Evolutionary conservation across 2,113 vertebrate species (phyloP).

Genomic region (Megaleporinus macrocephalus): DNA sequence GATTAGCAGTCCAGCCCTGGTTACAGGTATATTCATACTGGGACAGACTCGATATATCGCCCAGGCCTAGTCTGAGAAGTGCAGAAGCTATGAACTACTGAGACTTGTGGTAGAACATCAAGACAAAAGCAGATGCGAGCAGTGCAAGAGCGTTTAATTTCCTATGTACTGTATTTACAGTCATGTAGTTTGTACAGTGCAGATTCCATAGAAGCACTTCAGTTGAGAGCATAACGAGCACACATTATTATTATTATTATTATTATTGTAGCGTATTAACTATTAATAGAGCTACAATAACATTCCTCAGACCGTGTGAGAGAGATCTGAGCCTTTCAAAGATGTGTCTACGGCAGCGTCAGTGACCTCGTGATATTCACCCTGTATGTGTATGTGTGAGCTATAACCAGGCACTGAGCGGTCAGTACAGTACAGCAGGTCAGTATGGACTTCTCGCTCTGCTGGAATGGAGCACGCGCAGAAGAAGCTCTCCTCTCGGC

Average conservation of each 20-base stretch:
- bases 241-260: background rate
- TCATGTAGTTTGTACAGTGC: constrained; percentile 31
- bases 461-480: constrained; percentile 36
- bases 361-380: background rate
- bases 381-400: background rate
- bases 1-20: too few relatives aligned
- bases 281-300: background rate
- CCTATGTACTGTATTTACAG: constrained; percentile 37
- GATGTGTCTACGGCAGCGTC: background rate
- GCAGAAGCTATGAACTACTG: too few relatives aligned
- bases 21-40: too few relatives aligned
- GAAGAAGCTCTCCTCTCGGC: constrained; percentile 26
- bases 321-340: background rate
- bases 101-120: background rate
- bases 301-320: background rate
- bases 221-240: background rate
- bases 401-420: background rate
- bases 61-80: too few relatives aligned
- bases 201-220: constrained; percentile 48
- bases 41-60: too few relatives aligned
- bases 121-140: background rate
- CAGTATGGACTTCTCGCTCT: constrained; percentile 31
- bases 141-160: constrained; percentile 25
- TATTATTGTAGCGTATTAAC: constrained; percentile 2
- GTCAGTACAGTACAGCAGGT: background rate